Evolutionary conservation across 1,140 invertebrate species (phyloP).

Genomic region (Drosophila azteca): DNA sequence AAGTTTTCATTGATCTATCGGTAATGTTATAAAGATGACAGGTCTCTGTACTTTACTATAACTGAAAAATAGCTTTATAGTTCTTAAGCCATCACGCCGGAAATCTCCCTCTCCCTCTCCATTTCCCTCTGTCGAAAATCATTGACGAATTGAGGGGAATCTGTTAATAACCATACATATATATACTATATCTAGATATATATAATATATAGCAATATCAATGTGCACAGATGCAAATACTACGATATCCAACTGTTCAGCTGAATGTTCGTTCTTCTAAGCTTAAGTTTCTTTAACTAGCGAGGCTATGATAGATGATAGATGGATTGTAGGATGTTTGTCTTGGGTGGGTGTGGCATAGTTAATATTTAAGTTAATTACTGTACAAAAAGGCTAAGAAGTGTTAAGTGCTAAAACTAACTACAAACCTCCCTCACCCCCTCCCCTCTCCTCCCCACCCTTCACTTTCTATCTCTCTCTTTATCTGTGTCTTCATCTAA

Average conservation of each 20-base stretch:
- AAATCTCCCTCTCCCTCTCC: conserved; percentile 19
- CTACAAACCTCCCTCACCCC: conserved; percentile 9
- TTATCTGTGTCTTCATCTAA: conserved; percentile 18
- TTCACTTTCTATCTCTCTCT: background rate
- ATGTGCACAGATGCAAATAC: conserved; percentile 33
- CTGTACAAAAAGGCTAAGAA: conserved; percentile 37
- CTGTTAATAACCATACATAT: conserved; percentile 21
- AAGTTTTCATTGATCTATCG: conserved; percentile 62
- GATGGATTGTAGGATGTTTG: conserved; percentile 9
- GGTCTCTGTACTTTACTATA: conserved; percentile 70
- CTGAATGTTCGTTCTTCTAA: conserved; percentile 65
- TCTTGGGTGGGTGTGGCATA: conserved; percentile 32
- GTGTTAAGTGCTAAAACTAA: conserved; percentile 48
- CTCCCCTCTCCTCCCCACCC: background rate
- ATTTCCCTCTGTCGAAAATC: background rate
- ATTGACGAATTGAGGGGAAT: conserved; percentile 25
- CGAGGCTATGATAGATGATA: conserved; percentile 18
- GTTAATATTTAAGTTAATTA: conserved; percentile 45
- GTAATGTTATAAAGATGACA: conserved; percentile 58
- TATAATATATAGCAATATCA: conserved; percentile 30
- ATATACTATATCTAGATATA: conserved; percentile 27
- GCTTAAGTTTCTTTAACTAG: conserved; percentile 41
- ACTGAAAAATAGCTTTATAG: conserved; percentile 83
- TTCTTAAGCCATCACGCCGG: conserved; percentile 64
- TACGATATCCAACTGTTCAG: conserved; percentile 60